These are phyloP conservation scores for Ophiodon elongatus DNA, from an alignment of 2,113 vertebrate genomes.

Conservation along the genomic window DNA sequence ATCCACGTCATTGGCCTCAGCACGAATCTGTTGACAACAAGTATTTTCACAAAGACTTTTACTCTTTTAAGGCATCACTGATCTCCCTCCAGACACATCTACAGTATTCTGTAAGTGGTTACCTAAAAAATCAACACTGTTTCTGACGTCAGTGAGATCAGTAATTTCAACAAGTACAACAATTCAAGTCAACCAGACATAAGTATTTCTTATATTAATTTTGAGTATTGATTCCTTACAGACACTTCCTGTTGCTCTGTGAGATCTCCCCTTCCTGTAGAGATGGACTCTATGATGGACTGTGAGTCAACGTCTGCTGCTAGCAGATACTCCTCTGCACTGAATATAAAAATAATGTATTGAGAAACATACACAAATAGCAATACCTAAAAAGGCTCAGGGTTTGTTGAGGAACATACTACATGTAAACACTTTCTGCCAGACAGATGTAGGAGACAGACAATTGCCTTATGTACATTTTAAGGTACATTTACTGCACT, in stretches of 20 bases:
- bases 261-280: constrained; percentile 62
- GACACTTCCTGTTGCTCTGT: constrained; percentile 68
- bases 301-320: constrained; percentile 74
- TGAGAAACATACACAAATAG: constrained; percentile 10
- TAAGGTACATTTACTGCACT: background rate
- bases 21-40: constrained; percentile 31
- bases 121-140: background rate
- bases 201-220: background rate
- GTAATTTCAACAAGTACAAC: background rate
- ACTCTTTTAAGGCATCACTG: background rate
- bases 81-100: background rate
- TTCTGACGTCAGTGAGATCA: background rate
- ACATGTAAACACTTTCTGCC: background rate
- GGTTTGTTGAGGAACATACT: background rate
- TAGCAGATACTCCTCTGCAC: constrained; percentile 77
- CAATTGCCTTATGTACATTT: background rate
- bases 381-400: background rate
- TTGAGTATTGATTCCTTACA: constrained; percentile 67
- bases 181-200: background rate
- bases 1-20: constrained; percentile 70
- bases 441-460: background rate
- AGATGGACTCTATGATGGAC: constrained; percentile 58
- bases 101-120: background rate
- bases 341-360: constrained; percentile 48
- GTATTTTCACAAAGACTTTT: constrained; percentile 48